Evolutionary conservation across 2,797 vertebrate species (phyloP).

Genomic region (Cercopithecus petaurista): DNA sequence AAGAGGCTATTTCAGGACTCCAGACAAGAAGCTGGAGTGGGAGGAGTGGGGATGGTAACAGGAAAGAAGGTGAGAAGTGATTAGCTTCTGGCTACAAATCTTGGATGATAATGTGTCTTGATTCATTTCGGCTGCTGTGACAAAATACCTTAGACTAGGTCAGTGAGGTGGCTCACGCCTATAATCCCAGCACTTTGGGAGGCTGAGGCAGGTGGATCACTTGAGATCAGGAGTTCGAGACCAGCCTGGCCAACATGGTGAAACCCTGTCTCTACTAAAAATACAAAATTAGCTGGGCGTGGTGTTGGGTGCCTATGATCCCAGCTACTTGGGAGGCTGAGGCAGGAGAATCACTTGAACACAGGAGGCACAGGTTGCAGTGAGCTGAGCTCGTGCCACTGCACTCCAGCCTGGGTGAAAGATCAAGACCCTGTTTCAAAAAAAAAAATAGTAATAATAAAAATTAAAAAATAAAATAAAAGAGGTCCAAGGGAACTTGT

Average conservation of each 20-base stretch:
- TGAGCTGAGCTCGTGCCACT: accelerated
- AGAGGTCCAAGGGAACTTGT: no score
- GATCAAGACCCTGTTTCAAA: no score
- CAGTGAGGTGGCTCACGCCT: background rate
- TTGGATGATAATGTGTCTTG: background rate
- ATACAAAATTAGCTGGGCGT: accelerated
- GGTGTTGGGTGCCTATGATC: background rate
- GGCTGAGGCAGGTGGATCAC: background rate
- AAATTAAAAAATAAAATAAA: no score
- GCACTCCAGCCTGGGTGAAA: background rate
- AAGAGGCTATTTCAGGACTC: background rate
- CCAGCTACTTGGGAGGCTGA: background rate
- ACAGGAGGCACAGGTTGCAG: background rate
- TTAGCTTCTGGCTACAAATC: background rate
- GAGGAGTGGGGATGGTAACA: background rate
- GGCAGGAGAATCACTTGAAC: background rate
- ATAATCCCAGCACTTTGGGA: background rate
- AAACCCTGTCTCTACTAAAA: background rate
- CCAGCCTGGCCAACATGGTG: background rate
- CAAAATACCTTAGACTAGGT: background rate
- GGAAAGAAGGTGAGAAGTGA: background rate
- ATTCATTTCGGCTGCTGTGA: background rate
- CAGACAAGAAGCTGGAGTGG: background rate
- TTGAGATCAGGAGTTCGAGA: background rate
- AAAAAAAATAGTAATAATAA: no score